phyloP scores from a whole-genome alignment of 2,113 vertebrate genomes.

The Polyodon spathula region DNA sequence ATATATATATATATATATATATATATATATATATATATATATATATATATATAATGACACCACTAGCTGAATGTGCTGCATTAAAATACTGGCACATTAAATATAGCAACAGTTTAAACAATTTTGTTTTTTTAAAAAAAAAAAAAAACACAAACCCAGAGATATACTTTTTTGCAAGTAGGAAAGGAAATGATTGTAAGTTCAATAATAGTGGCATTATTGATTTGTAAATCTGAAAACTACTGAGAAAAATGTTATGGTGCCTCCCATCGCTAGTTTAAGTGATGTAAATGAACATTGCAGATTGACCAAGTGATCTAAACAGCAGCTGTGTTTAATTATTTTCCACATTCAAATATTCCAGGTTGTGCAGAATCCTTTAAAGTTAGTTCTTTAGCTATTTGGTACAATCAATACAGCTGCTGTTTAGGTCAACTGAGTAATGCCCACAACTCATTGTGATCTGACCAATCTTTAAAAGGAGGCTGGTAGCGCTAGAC shows the following conservation, averaged over 20 bases:
- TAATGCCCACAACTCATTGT: background rate
- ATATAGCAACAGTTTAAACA: slow-evolving; percentile 5
- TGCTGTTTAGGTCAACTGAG: background rate
- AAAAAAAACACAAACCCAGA: too few relatives aligned
- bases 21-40: background rate
- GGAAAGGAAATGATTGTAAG: background rate
- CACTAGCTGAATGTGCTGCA: background rate
- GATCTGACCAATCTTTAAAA: background rate
- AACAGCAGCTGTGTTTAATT: too few relatives aligned
- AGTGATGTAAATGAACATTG: background rate
- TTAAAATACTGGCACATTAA: background rate
- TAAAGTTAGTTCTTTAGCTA: too few relatives aligned
- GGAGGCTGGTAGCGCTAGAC: background rate
- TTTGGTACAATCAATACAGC: background rate
- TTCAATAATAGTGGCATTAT: slow-evolving; percentile 3
- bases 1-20: too few relatives aligned
- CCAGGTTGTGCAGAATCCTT: background rate
- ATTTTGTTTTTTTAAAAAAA: background rate
- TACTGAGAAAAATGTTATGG: background rate
- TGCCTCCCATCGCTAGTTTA: background rate
- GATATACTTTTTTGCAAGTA: background rate
- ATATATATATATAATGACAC: background rate
- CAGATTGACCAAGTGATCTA: background rate
- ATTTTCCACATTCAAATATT: background rate
- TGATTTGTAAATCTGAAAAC: slow-evolving; percentile 5